Percentiles rank a stretch among this genome's conserved stretches.
These are phyloP conservation scores for Nomada goodeniana DNA, from an alignment of 2,888 invertebrate genomes.

Conservation along the genomic window DNA sequence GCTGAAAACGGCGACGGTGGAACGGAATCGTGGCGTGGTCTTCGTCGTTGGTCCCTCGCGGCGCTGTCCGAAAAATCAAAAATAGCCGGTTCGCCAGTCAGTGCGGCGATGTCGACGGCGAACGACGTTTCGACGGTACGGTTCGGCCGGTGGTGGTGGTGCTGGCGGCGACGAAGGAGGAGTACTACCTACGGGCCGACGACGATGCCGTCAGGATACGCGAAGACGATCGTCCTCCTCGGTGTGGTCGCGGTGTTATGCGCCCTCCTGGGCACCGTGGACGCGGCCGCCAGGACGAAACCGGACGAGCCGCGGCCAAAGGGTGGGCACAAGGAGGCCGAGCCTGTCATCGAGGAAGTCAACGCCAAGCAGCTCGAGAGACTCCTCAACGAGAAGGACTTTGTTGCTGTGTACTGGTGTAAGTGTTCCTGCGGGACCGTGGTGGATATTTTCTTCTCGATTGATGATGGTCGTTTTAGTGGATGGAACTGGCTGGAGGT, in stretches of 20 bases:
- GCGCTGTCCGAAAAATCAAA: constrained; percentile 79
- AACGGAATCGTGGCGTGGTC: constrained; percentile 36
- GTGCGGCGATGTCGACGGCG: constrained; percentile 85
- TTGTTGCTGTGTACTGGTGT: constrained; percentile 98
- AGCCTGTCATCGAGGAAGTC: constrained; percentile 96
- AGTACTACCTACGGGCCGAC: constrained; percentile 71
- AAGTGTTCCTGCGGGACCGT: constrained; percentile 86
- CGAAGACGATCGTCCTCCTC: constrained; percentile 65
- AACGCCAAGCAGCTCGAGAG: constrained; percentile 96
- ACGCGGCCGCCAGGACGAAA: constrained; percentile 65
- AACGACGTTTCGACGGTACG: constrained; percentile 83
- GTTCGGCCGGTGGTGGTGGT: constrained; percentile 82
- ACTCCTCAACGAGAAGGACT: constrained; percentile 95
- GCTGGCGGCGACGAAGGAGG: constrained; percentile 77
- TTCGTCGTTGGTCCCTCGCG: constrained; percentile 40
- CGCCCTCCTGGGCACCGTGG: constrained; percentile 60
- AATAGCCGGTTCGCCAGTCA: constrained; percentile 82
- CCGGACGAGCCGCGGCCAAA: constrained; percentile 62
- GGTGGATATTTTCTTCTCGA: background rate
- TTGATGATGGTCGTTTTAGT: background rate
- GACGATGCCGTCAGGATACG: constrained; percentile 61
- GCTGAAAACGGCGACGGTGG: constrained; percentile 37
- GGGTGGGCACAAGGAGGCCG: constrained; percentile 83
- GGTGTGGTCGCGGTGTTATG: constrained; percentile 61
- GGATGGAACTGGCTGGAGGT: background rate